phyloP scores from a whole-genome alignment of 2,888 invertebrate genomes.

The Campopleginae sp. region DNA sequence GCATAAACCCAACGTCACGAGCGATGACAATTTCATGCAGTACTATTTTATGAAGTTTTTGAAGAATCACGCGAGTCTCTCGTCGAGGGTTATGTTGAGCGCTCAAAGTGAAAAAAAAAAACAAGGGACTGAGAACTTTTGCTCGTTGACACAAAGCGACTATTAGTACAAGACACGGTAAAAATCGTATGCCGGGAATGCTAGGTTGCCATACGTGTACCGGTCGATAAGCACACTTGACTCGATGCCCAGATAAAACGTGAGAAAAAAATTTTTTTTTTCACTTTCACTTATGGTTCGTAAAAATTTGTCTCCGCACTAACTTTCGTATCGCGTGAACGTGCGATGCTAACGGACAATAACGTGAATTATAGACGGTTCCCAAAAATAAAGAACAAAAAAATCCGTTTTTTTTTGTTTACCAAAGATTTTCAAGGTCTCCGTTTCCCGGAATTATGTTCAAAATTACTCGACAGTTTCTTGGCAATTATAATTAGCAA shows the following conservation, averaged over 20 bases:
- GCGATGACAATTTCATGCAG: not conserved
- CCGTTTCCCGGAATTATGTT: not conserved
- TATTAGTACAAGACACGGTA: not conserved
- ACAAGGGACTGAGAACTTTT: not conserved
- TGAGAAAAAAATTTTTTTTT: constrained; percentile 1
- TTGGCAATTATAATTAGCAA: not conserved
- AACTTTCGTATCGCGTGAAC: not conserved
- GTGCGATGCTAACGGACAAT: not conserved
- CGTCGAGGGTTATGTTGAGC: not conserved
- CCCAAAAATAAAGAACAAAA: not conserved
- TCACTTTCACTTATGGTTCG: not conserved
- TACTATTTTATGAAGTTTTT: not conserved
- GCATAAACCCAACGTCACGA: not conserved
- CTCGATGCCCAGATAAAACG: not conserved
- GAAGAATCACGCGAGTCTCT: not conserved
- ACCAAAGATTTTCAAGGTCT: not conserved
- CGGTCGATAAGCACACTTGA: constrained; percentile 35
- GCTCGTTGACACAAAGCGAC: not conserved
- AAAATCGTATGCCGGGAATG: constrained; percentile 12
- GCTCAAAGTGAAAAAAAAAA: constrained; percentile 17
- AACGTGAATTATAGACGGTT: not conserved
- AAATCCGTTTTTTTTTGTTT: not conserved
- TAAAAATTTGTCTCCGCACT: constrained; percentile 4
- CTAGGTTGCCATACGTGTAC: constrained; percentile 8
- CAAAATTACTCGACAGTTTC: not conserved